These are phyloP conservation scores for Cotesia chilonis DNA, from an alignment of 1,140 invertebrate species.

Conservation along the genomic window DNA sequence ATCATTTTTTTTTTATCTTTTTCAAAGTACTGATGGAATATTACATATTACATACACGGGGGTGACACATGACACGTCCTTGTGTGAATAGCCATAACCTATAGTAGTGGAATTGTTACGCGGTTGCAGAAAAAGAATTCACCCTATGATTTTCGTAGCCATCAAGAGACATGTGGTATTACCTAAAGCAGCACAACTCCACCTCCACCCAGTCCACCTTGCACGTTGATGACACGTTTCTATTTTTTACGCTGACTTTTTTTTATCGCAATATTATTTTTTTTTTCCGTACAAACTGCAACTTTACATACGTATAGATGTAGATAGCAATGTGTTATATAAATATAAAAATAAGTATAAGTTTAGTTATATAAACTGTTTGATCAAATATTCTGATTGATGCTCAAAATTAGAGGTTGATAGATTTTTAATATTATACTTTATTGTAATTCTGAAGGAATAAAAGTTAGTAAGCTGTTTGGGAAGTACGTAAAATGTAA, in stretches of 20 bases:
- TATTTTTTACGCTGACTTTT: conserved; percentile 35
- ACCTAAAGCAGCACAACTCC: conserved; percentile 46
- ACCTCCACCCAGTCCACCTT: conserved; percentile 42
- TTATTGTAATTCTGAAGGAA: no score
- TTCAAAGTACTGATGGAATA: neutral
- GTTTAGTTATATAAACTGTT: no score
- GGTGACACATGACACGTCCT: neutral
- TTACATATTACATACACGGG: neutral
- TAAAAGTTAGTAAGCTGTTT: no score
- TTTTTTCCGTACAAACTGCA: conserved; percentile 39
- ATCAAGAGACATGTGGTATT: conserved; percentile 31
- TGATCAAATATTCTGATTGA: no score
- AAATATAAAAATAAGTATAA: neutral
- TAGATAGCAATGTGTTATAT: conserved; percentile 9
- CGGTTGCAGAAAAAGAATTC: conserved; percentile 41
- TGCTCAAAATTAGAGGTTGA: no score
- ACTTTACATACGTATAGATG: conserved; percentile 28
- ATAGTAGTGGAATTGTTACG: conserved; percentile 37
- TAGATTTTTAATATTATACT: no score
- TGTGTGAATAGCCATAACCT: conserved; percentile 15
- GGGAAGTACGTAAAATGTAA: no score
- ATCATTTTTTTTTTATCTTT: no score
- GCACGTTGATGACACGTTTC: conserved; percentile 48
- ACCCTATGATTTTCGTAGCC: conserved; percentile 50
- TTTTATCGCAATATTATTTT: conserved; percentile 36